These are phyloP conservation scores for Acinonyx jubatus DNA, from an alignment of 2,113 vertebrate genomes.

Conservation along the genomic window DNA sequence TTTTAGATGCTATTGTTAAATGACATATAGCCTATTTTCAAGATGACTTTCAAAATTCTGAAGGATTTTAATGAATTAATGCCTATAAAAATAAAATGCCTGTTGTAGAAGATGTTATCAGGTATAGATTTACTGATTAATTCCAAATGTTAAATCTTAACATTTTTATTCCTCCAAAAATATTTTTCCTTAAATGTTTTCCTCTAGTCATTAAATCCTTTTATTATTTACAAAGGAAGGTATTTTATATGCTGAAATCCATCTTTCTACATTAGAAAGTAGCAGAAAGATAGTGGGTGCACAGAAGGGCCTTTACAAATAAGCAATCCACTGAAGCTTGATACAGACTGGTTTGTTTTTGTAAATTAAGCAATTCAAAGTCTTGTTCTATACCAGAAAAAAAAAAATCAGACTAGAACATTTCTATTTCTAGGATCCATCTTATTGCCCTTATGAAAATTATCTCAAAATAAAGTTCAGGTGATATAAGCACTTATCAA, in stretches of 20 bases:
- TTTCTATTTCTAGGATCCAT: not conserved
- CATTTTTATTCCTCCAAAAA: not conserved
- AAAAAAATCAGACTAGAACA: not conserved
- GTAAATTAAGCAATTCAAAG: not conserved
- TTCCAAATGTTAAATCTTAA: constrained; percentile 43
- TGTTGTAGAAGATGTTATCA: not conserved
- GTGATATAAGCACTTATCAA: not conserved
- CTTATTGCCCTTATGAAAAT: not conserved
- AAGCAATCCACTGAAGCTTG: not conserved
- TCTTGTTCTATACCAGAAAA: not conserved
- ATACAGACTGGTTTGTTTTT: not conserved
- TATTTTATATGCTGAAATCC: not conserved
- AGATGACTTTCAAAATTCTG: not conserved
- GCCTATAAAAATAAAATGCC: not conserved
- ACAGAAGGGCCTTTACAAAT: not conserved
- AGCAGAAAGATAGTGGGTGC: not conserved
- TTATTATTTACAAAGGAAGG: not conserved
- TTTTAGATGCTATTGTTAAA: not conserved
- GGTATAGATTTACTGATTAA: not conserved
- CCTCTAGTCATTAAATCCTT: not conserved
- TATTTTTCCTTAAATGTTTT: not conserved
- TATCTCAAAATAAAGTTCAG: not conserved
- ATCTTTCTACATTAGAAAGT: not conserved
- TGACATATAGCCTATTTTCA: not conserved
- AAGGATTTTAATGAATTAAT: not conserved